Evolutionary conservation across 2,797 vertebrate genomes (phyloP).

Genomic region (Melanotaenia pygmaea): DNA sequence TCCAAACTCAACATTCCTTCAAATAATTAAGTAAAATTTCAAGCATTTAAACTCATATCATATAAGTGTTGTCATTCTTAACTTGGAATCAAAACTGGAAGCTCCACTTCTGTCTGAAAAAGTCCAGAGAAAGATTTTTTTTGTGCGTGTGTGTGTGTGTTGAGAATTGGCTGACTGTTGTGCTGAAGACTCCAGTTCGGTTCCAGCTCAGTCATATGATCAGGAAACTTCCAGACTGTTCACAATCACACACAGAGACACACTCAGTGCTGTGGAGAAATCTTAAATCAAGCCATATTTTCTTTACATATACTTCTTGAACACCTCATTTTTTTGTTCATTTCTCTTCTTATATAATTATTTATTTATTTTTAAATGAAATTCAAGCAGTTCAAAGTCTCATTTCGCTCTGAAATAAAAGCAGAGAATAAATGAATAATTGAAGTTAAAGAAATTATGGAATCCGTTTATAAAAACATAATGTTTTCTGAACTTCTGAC

Average conservation of each 20-base stretch:
- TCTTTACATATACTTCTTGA: no score
- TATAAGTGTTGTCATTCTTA: no score
- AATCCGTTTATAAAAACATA: no score
- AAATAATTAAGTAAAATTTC: background rate
- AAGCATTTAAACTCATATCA: background rate
- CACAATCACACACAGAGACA: background rate
- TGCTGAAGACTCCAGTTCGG: conserved; percentile 5
- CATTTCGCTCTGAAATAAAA: no score
- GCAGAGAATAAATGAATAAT: no score
- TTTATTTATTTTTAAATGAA: no score
- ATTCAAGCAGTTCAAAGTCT: no score
- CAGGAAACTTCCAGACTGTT: conserved; percentile 2
- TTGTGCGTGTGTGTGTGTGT: background rate
- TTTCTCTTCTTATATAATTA: no score
- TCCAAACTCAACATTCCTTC: conserved; percentile 7
- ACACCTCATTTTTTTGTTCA: no score
- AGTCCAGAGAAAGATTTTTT: background rate
- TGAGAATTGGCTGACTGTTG: background rate
- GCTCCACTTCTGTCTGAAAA: background rate
- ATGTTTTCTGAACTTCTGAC: no score
- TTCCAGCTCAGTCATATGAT: conserved; percentile 61
- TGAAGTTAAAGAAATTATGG: no score
- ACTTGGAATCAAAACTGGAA: background rate
- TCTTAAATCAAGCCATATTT: background rate
- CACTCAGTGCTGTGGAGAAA: background rate